Evolutionary conservation across 2,888 invertebrate genomes (phyloP).

Genomic region (Meganola albula): DNA sequence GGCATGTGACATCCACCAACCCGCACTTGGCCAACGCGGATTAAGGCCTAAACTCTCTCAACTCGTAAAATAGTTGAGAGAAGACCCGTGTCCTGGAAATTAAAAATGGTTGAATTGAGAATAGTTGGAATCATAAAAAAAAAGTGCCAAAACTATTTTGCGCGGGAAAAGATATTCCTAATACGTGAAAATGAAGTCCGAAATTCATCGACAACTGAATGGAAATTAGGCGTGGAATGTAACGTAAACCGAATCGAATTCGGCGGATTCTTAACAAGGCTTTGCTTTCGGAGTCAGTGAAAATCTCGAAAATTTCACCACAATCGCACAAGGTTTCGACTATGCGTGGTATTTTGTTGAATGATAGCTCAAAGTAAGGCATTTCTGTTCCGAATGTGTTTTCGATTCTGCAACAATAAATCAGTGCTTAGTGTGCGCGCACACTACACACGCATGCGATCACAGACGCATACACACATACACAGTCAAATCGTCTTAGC

Average conservation of each 20-base stretch:
- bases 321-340: conserved; percentile 64
- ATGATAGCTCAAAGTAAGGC: conserved; percentile 33
- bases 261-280: conserved; percentile 68
- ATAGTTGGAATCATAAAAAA: too few relatives aligned
- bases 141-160: too few relatives aligned
- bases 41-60: too few relatives aligned
- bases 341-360: conserved; percentile 70
- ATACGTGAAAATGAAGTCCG: conserved; percentile 5
- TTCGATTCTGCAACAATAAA: conserved; percentile 14
- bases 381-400: conserved; percentile 32
- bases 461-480: too few relatives aligned
- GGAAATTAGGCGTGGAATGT: conserved; percentile 35
- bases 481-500: too few relatives aligned
- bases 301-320: conserved; percentile 71
- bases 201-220: conserved; percentile 7
- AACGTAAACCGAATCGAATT: conserved; percentile 50
- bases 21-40: too few relatives aligned
- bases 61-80: too few relatives aligned
- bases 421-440: conserved; percentile 39
- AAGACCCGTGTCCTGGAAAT: too few relatives aligned
- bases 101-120: too few relatives aligned
- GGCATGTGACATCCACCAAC: too few relatives aligned
- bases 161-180: background rate
- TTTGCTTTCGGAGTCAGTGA: conserved; percentile 45
- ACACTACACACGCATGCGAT: too few relatives aligned